Conservation (phyloP, 2,888 invertebrate species). For the Epirrhoe tristata region DNA sequence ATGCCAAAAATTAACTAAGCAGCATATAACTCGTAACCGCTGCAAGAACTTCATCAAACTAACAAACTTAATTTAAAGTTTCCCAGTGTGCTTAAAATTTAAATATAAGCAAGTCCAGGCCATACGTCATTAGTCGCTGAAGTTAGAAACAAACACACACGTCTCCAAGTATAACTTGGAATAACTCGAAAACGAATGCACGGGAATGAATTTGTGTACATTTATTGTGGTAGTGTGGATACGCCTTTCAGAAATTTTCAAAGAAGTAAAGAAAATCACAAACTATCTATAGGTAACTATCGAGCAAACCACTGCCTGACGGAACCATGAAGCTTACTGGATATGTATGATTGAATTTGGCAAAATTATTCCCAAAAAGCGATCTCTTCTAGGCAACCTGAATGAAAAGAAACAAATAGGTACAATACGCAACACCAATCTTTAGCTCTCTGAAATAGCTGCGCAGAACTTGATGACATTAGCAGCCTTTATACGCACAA, state of each 20-base stretch:
- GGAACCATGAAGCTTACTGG: too few relatives aligned
- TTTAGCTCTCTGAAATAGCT: too few relatives aligned
- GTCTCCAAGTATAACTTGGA: constrained; percentile 62
- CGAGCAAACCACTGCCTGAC: too few relatives aligned
- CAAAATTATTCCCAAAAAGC: too few relatives aligned
- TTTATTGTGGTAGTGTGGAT: constrained; percentile 48
- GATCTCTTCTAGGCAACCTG: too few relatives aligned
- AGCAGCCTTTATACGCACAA: too few relatives aligned
- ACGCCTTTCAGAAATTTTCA: constrained; percentile 18
- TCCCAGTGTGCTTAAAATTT: constrained; percentile 60
- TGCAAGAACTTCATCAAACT: constrained; percentile 55
- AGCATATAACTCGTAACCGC: constrained; percentile 45
- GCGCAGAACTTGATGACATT: too few relatives aligned
- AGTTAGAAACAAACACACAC: constrained; percentile 50
- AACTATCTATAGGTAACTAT: too few relatives aligned
- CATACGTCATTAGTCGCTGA: constrained; percentile 73
- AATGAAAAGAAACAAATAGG: too few relatives aligned
- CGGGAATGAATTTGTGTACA: constrained; percentile 48
- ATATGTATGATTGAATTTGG: too few relatives aligned
- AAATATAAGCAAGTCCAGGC: constrained; percentile 59
- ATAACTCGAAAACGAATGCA: constrained; percentile 57
- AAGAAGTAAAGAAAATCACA: too few relatives aligned
- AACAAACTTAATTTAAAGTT: constrained; percentile 66
- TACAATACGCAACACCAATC: too few relatives aligned
- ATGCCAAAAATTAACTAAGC: constrained; percentile 36